These are phyloP conservation scores for Argyra leucocephala DNA, from an alignment of 2,888 invertebrate species.

Conservation along the genomic window DNA sequence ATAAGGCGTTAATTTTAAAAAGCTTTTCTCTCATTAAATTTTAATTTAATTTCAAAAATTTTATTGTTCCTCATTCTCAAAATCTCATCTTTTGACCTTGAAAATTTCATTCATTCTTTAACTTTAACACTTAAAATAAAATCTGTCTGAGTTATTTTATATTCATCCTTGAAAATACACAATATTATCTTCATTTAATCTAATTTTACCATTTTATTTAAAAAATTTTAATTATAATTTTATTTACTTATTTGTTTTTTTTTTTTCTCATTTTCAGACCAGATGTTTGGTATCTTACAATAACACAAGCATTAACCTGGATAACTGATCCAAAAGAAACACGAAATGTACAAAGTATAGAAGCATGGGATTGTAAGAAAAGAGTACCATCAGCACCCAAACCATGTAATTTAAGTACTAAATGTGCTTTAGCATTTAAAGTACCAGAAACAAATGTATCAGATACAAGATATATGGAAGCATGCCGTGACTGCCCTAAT, in stretches of 20 bases:
- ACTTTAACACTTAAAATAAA: too few relatives aligned
- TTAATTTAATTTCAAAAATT: too few relatives aligned
- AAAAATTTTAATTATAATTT: conserved; percentile 4
- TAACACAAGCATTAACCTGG: conserved; percentile 82
- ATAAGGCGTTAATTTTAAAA: too few relatives aligned
- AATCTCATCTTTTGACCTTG: too few relatives aligned
- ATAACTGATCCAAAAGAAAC: conserved; percentile 74
- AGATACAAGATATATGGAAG: conserved; percentile 77
- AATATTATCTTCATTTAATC: background rate
- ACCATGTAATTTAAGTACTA: conserved; percentile 71
- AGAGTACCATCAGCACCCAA: conserved; percentile 60
- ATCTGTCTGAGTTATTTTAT: too few relatives aligned
- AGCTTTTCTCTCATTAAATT: too few relatives aligned
- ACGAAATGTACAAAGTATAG: conserved; percentile 59
- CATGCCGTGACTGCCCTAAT: conserved; percentile 76
- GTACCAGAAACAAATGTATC: conserved; percentile 66
- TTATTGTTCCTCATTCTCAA: too few relatives aligned
- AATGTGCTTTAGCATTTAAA: conserved; percentile 74
- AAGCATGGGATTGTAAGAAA: conserved; percentile 72
- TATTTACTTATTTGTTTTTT: conserved; percentile 14
- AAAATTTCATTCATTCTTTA: too few relatives aligned
- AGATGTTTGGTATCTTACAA: conserved; percentile 79
- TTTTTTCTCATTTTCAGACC: conserved; percentile 48
- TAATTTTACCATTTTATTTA: background rate
- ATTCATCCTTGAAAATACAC: too few relatives aligned